Evolutionary conservation across 2,113 vertebrate genomes (phyloP).

Genomic region (Piaya cayana): DNA sequence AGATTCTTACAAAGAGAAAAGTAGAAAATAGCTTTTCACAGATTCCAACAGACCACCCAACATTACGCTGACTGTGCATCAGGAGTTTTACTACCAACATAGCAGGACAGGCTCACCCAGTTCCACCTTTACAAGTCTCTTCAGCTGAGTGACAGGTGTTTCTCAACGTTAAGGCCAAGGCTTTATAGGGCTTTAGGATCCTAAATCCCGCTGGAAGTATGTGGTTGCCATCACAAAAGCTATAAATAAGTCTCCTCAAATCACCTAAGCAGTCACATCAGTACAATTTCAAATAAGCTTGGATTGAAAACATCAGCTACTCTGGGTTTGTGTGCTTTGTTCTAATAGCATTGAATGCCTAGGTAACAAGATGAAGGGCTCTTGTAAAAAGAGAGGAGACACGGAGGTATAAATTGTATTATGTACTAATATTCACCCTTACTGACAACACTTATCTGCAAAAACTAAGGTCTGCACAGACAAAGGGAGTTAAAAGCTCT

Average conservation of each 20-base stretch:
- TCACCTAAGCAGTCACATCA: not conserved
- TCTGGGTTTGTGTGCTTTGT: not conserved
- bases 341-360: constrained; percentile 17
- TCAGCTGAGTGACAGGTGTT: not conserved
- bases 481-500: constrained; percentile 34
- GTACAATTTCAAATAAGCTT: not conserved
- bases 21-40: not conserved
- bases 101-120: not conserved
- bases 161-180: not conserved
- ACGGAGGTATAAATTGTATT: constrained; percentile 12
- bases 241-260: not conserved
- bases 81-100: not conserved
- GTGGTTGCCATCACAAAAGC: not conserved
- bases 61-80: not conserved
- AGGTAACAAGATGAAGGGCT: constrained; percentile 50
- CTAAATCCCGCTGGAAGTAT: not conserved
- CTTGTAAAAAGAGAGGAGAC: not conserved
- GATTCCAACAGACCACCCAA: not conserved
- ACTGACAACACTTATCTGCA: constrained; percentile 29
- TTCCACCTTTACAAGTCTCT: not conserved
- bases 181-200: not conserved
- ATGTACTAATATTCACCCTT: not conserved
- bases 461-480: not conserved
- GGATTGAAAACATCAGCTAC: not conserved
- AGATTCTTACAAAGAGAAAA: not conserved